Evolutionary conservation across 2,888 invertebrate genomes (phyloP).

Genomic region (Cantharis flavilabris): DNA sequence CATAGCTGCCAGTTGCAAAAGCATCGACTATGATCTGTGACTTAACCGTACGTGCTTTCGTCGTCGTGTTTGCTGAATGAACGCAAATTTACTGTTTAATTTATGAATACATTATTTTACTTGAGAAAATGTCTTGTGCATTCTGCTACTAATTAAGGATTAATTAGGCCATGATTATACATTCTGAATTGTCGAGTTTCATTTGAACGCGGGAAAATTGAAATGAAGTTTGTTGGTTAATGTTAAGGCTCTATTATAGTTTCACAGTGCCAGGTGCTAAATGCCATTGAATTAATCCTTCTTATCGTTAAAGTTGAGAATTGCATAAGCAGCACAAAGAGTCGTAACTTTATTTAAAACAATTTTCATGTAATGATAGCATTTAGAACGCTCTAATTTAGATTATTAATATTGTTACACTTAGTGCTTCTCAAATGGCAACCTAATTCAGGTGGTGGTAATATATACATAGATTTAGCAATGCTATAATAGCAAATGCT

Average conservation of each 20-base stretch:
- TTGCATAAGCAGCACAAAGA: background rate
- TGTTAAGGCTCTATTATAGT: constrained; percentile 23
- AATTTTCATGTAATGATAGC: background rate
- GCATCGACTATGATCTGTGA: constrained; percentile 42
- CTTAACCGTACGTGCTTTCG: constrained; percentile 25
- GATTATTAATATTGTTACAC: constrained; percentile 17
- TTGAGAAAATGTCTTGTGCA: constrained; percentile 24
- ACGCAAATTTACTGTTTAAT: constrained; percentile 19
- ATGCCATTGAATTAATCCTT: constrained; percentile 16
- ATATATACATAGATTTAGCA: background rate
- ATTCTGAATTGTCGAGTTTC: constrained; percentile 26
- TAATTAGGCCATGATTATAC: constrained; percentile 29
- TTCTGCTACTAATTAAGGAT: constrained; percentile 28
- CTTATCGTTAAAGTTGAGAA: constrained; percentile 13
- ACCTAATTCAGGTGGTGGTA: background rate
- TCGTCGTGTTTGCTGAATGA: constrained; percentile 15
- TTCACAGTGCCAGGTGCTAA: constrained; percentile 26
- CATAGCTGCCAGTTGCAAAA: constrained; percentile 47
- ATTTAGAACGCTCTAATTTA: background rate
- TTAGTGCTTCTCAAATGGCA: constrained; percentile 19
- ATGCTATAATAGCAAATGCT: constrained; percentile 36
- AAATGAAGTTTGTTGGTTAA: constrained; percentile 27
- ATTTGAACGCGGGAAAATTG: constrained; percentile 7
- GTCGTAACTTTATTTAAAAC: background rate
- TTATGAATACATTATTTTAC: constrained; percentile 28